Evolutionary conservation across 1,140 invertebrate species (phyloP).

Genomic region (Drosophila tsacasi): DNA sequence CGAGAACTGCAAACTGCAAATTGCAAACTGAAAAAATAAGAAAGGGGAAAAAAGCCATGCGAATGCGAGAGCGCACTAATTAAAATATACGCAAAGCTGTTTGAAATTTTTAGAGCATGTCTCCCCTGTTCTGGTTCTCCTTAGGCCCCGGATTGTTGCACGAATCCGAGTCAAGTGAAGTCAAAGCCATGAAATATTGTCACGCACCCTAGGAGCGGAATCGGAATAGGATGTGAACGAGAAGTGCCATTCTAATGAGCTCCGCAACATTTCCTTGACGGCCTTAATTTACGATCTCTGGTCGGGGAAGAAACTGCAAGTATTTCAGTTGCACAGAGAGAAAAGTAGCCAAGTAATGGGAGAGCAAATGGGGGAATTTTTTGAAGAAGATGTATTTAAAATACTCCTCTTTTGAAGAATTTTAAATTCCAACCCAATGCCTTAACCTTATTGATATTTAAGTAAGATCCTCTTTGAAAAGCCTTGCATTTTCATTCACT

Average conservation of each 20-base stretch:
- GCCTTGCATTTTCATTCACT: neutral
- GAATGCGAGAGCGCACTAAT: slow-evolving; percentile 51
- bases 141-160: slow-evolving; percentile 22
- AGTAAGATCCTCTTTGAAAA: neutral
- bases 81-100: slow-evolving; percentile 67
- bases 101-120: slow-evolving; percentile 67
- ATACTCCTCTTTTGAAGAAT: too few species aligned
- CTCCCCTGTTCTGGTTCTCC: slow-evolving; percentile 9
- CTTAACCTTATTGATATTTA: too few species aligned
- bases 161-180: slow-evolving; percentile 48
- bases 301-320: neutral
- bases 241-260: slow-evolving; percentile 52
- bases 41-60: slow-evolving; percentile 1
- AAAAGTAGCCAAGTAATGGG: neutral
- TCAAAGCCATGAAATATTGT: slow-evolving; percentile 70
- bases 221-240: slow-evolving; percentile 28
- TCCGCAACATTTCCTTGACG: slow-evolving; percentile 41
- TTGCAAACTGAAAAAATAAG: neutral
- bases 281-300: slow-evolving; percentile 42
- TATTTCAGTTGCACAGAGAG: slow-evolving; percentile 8
- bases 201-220: slow-evolving; percentile 57
- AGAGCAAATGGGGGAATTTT: neutral
- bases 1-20: slow-evolving; percentile 17
- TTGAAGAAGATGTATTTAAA: neutral
- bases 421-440: neutral